Percentiles rank a stretch among this genome's conserved stretches.
These are phyloP conservation scores for Syngnathus scovelli DNA, from an alignment of 2,113 vertebrate genomes.

Conservation along the genomic window DNA sequence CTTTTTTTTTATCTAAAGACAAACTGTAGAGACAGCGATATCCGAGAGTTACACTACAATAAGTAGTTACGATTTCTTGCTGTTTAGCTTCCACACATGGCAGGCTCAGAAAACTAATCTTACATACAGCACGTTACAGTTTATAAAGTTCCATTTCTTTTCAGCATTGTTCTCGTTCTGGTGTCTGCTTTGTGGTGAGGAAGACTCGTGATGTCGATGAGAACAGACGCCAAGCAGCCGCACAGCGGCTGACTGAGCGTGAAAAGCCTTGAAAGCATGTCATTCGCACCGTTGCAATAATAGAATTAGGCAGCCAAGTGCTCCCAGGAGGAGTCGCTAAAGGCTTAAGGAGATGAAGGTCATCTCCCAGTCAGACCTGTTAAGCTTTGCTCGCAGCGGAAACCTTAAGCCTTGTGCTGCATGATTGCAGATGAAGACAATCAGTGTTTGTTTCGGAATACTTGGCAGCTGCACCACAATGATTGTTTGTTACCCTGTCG, in stretches of 20 bases:
- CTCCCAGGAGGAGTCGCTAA: conserved; percentile 33
- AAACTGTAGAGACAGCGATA: background rate
- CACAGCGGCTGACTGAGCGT: background rate
- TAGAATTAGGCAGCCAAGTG: conserved; percentile 17
- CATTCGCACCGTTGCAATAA: conserved; percentile 13
- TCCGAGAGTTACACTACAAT: background rate
- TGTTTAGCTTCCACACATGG: background rate
- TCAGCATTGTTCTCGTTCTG: background rate
- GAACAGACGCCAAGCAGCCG: background rate
- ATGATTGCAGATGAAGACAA: conserved; percentile 33
- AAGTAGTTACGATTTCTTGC: background rate
- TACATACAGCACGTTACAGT: background rate
- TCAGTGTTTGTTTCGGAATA: conserved; percentile 21
- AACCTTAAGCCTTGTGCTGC: conserved; percentile 16
- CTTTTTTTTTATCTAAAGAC: background rate
- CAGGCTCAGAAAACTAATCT: background rate
- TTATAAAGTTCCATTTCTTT: background rate
- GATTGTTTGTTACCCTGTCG: background rate
- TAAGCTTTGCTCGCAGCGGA: conserved; percentile 24
- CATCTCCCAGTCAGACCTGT: conserved; percentile 45
- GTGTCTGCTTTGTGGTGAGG: background rate
- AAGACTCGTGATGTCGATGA: background rate
- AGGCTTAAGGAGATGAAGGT: conserved; percentile 46
- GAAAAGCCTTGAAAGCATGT: conserved; percentile 18
- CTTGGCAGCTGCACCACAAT: background rate